Evolutionary conservation across 2,888 invertebrate species (phyloP), one percentile per base, ranked within the genome.

Genomic region (Gandaritis pyraliata): DNA sequence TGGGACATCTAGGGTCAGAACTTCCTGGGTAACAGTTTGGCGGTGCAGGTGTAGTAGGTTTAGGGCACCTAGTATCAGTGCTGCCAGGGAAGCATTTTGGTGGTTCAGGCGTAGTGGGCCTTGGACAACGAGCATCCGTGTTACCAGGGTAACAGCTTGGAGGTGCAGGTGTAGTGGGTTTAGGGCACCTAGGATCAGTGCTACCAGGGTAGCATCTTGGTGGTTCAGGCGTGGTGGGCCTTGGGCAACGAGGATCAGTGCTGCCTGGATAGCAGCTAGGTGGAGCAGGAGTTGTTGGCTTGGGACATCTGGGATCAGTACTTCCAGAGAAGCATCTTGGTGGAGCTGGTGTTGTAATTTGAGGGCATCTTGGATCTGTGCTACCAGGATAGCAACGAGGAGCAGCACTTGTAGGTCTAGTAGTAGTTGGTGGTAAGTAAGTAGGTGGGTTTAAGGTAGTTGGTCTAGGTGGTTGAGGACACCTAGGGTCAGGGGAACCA

Each of bases 381-480:
- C 76, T 80, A 30, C 87, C 87, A 8, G 87, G 88, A 61, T 68
- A 80, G 45, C 82, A 81, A 0, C 63, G 62, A 1, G 69, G 77
- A 13, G 72, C 36, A n/a, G n/a, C n/a, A n/a, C n/a, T n/a, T 15
- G 58, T 43, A 67, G 72, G 64, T 54, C 78, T 68, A 64, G 81
- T 72, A 7, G 81, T 75, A 23, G 59, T 61, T 0, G 79, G 76
- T 0, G 85, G 84, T 73, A 78, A 85, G 38, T 4, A 38, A 4
- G 2, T 38, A 12, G 11, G 38, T 38, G 38, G 38, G n/a, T n/a
- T n/a, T n/a, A n/a, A n/a, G n/a, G n/a, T n/a, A 12, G 12, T 23
- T n/a, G 46, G 46, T 0, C 23, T 46, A 2, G 46, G 23, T 3
- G 46, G 46, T 23, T 18, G 8, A 18, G 46, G 55, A 80, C 69